Evolutionary conservation across 2,797 vertebrate species (phyloP).

Genomic region (Acanthiza pusilla): DNA sequence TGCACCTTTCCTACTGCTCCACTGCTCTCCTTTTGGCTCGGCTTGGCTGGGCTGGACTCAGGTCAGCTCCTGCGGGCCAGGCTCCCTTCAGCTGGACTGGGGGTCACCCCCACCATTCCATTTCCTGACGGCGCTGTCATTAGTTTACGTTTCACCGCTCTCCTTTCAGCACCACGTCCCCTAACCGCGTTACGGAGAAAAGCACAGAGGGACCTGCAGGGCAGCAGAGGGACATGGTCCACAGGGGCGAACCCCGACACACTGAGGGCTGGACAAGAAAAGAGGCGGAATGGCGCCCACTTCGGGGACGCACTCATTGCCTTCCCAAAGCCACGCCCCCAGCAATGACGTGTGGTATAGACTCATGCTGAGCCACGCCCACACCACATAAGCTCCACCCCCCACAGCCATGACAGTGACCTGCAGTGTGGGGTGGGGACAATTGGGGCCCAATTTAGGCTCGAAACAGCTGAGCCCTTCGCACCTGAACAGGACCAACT

Average conservation of each 20-base stretch:
- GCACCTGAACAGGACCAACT: background rate
- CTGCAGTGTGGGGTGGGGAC: background rate
- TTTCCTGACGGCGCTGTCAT: background rate
- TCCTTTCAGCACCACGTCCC: background rate
- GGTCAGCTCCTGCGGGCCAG: background rate
- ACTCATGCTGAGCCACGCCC: accelerated
- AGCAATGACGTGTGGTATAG: accelerated
- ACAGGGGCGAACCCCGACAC: accelerated
- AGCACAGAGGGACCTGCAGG: background rate
- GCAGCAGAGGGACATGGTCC: background rate
- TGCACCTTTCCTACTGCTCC: background rate
- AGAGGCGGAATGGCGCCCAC: accelerated
- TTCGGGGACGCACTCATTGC: accelerated
- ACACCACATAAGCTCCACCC: accelerated
- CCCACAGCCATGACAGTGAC: accelerated
- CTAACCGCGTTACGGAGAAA: accelerated
- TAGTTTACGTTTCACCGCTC: accelerated
- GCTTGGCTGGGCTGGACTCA: background rate
- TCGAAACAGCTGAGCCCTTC: background rate
- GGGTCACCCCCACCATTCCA: no score
- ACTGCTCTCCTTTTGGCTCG: accelerated
- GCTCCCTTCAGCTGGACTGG: background rate
- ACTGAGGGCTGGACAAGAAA: accelerated
- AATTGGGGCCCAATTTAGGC: accelerated
- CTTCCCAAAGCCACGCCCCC: no score